A percentile compares a stretch with the other conserved stretches of the same genome.
phyloP scores from a whole-genome alignment of 1,140 invertebrate genomes.

The Drosophila subobscura region DNA sequence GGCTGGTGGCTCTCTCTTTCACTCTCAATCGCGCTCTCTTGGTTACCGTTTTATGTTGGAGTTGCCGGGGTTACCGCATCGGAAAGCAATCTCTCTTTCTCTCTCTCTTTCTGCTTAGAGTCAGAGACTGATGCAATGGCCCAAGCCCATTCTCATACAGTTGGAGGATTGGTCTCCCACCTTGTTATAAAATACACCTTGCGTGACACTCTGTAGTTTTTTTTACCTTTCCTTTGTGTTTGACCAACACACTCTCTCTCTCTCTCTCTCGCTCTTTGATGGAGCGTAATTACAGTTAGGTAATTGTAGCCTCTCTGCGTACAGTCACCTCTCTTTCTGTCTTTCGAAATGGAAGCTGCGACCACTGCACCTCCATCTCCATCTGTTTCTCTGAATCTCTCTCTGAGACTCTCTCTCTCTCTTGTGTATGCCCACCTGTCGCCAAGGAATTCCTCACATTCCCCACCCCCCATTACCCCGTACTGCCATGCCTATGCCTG shows the following conservation, averaged over 20 bases:
- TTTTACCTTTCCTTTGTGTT: conserved; percentile 17
- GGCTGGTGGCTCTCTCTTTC: conserved; percentile 13
- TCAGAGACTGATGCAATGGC: no score
- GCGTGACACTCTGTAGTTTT: no score
- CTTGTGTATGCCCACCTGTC: conserved; percentile 23
- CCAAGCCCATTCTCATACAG: no score
- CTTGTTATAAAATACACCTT: no score
- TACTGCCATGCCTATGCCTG: not conserved
- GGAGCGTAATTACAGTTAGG: conserved; percentile 44
- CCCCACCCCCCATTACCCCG: not conserved
- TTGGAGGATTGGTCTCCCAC: no score
- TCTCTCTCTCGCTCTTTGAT: conserved; percentile 18
- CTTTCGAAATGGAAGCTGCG: not conserved
- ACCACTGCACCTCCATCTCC: not conserved
- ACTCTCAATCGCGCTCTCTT: conserved; percentile 8
- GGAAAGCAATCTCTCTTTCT: conserved; percentile 24
- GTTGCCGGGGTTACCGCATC: conserved; percentile 47
- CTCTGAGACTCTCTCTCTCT: conserved; percentile 1
- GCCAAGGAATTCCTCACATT: conserved; percentile 8
- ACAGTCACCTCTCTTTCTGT: no score
- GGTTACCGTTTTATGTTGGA: conserved; percentile 11
- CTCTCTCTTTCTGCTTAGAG: conserved; percentile 6
- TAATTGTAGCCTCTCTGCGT: conserved; percentile 33
- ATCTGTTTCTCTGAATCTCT: not conserved
- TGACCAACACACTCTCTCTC: conserved; percentile 38